These are phyloP conservation scores for Vannuccia rotundouncinata DNA, from an alignment of 2,888 invertebrate genomes.

Conservation along the genomic window DNA sequence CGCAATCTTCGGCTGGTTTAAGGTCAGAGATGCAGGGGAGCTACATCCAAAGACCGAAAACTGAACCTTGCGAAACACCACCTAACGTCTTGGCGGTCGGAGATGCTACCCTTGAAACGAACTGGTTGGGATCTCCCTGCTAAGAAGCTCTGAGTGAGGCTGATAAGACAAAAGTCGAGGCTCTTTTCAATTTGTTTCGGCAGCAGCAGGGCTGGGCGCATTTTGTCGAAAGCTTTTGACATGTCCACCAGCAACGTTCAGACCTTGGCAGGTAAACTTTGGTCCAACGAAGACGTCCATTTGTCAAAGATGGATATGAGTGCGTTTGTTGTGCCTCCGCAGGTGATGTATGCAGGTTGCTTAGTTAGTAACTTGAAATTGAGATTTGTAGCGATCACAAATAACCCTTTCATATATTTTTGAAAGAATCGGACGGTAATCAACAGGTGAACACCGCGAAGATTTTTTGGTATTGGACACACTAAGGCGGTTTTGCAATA, in stretches of 20 bases:
- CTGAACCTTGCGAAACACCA: background rate
- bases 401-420: background rate
- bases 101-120: slow-evolving; percentile 8
- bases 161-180: slow-evolving; percentile 8
- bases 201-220: slow-evolving; percentile 12
- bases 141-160: slow-evolving; percentile 18
- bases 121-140: slow-evolving; percentile 9
- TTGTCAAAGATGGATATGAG: slow-evolving; percentile 29
- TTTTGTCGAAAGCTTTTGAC: slow-evolving; percentile 8
- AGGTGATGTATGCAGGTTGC: background rate
- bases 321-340: slow-evolving; percentile 13
- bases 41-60: background rate
- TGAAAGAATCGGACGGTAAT: background rate
- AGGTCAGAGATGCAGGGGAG: slow-evolving; percentile 25
- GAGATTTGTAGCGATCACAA: background rate
- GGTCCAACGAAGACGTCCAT: background rate
- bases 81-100: background rate
- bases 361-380: background rate
- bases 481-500: no score
- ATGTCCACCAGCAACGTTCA: slow-evolving; percentile 27
- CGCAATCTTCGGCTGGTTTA: slow-evolving; percentile 2
- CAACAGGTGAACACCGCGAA: no score
- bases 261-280: background rate
- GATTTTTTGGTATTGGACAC: background rate
- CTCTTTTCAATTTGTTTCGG: background rate